Percentiles rank a stretch among this genome's conserved stretches.
These are phyloP conservation scores for Champsocephalus esox DNA, from an alignment of 2,797 vertebrate genomes.

Conservation along the genomic window DNA sequence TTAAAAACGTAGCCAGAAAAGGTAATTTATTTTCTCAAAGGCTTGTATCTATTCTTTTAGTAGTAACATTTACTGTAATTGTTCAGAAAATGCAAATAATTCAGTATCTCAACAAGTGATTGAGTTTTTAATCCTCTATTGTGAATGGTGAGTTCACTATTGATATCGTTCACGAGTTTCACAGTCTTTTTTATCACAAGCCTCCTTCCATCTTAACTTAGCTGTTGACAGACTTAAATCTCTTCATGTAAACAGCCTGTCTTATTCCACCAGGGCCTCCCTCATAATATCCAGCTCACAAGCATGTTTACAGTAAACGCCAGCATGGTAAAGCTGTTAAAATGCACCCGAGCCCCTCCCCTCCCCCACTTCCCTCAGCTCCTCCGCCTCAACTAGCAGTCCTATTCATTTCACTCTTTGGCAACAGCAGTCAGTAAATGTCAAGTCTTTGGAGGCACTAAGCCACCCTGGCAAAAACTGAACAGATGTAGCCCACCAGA, in stretches of 20 bases:
- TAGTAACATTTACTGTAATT: background rate
- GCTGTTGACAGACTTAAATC: conserved; percentile 68
- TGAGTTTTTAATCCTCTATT: background rate
- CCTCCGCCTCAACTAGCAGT: conserved; percentile 24
- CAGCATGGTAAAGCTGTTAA: conserved; percentile 69
- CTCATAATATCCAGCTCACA: conserved; percentile 67
- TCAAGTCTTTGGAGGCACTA: background rate
- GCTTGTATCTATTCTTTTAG: background rate
- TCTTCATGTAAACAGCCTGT: conserved; percentile 63
- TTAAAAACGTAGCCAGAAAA: background rate
- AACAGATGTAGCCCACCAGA: background rate
- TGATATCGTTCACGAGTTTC: background rate
- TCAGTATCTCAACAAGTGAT: background rate
- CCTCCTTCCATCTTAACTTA: conserved; percentile 42
- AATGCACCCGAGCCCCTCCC: conserved; percentile 26
- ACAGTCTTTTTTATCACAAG: conserved; percentile 19
- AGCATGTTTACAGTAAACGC: conserved; percentile 76
- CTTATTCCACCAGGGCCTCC: conserved; percentile 62
- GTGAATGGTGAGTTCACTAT: background rate
- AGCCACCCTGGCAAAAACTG: background rate
- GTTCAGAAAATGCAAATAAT: conserved; percentile 1
- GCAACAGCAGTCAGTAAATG: conserved; percentile 22
- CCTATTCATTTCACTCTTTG: conserved; percentile 15
- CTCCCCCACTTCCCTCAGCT: conserved; percentile 3
- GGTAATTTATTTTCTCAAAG: background rate